Evolutionary conservation across 2,888 invertebrate species (phyloP), one percentile per base, ranked within the genome.

Genomic region (Malthinus flaveolus): DNA sequence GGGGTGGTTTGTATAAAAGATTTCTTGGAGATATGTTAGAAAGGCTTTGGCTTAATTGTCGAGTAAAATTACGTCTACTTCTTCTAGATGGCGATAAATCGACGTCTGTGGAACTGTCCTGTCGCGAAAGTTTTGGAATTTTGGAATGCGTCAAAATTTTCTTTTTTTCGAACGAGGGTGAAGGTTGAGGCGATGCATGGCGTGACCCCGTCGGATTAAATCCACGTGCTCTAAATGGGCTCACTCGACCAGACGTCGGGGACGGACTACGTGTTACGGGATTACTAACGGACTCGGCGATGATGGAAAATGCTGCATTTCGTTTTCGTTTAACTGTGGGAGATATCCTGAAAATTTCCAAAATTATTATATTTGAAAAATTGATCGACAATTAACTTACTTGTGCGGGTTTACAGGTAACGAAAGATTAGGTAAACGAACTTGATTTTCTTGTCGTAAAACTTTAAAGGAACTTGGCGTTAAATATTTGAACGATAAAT

Each of bases 191-290:
- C 2, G 78, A 77, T 6, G 72, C 77, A 63, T 76, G 77, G 3
- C 79, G 66, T 1, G 79, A 79, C 7, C 79, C 78, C 7, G 66
- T 50, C 0, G 79, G 76, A 63, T 79, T 79, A 64, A 79, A 79
- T 4, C 79, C 79, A 12, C 75, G 71, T 8, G 79, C 79, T 48
- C 76, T 72, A 59, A 79, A 79, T 0, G 79, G 79, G 57, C 78
- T 79, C 8, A 79, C 77, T 15, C 79, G 67, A 1, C 78, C 77
- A 8, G 39, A 42, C 0, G 72, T 65, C 8, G 77, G 78, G 4
- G 77, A 77, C 3, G 75, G 70, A 53, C 75, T 77, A 45, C 75
- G 67, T 1, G 75, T 74, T 6, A 68, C 70, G 0, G 73, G 69
- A 51, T 68, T 68, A 54, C 73, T 59, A 7, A 68, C 66, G 13